Percentiles rank a stretch among this genome's conserved stretches.
Evolutionary conservation across 2,888 invertebrate genomes (phyloP).

Genomic region (Taphrorychus bicolor): DNA sequence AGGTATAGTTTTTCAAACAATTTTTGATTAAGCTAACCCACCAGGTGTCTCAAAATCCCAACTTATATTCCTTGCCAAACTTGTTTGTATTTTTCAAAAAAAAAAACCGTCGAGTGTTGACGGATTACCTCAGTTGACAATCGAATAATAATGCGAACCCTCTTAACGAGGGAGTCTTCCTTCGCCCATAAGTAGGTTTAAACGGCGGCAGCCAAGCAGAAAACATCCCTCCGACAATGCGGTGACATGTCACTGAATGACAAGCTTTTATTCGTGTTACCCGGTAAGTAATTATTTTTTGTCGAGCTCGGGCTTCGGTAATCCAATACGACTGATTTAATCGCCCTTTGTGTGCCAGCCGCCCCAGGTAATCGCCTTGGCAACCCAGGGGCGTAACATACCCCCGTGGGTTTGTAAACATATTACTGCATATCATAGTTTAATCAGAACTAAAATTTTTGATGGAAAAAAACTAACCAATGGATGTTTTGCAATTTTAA

Average conservation of each 20-base stretch:
- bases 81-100: background rate
- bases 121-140: conserved; percentile 4
- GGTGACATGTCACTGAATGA: conserved; percentile 4
- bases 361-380: conserved; percentile 29
- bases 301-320: conserved; percentile 19
- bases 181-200: conserved; percentile 6
- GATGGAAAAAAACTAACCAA: no score
- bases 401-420: no score
- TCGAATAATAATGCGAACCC: conserved; percentile 5
- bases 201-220: conserved; percentile 2
- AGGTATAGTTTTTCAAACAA: no score
- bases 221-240: background rate
- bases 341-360: conserved; percentile 22
- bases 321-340: conserved; percentile 34
- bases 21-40: no score
- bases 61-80: background rate
- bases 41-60: background rate
- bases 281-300: conserved; percentile 34
- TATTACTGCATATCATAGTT: no score
- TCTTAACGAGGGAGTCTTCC: background rate
- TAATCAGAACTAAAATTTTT: no score
- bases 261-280: conserved; percentile 21
- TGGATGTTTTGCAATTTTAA: no score
- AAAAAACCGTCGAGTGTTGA: background rate
- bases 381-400: background rate